Conservation (phyloP, 2,888 invertebrate genomes). For the Nezara viridula region DNA sequence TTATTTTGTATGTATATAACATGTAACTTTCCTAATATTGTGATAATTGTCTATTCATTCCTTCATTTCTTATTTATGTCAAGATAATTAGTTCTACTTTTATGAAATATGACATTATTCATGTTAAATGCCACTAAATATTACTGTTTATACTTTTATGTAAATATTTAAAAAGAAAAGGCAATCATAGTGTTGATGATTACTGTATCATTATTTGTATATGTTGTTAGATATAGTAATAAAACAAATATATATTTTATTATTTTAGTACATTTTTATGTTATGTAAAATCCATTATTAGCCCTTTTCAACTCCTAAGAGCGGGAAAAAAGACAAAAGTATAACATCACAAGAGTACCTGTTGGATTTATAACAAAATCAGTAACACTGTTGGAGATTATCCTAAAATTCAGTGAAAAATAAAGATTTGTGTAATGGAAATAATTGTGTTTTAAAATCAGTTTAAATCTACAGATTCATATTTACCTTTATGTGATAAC, state of each 20-base stretch:
- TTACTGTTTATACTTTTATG: neutral
- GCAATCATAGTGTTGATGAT: conserved; percentile 11
- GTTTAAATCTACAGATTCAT: neutral
- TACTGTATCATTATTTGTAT: conserved; percentile 47
- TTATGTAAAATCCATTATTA: neutral
- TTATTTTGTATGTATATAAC: neutral
- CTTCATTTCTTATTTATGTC: neutral
- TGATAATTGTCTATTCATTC: conserved; percentile 3
- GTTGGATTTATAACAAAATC: neutral
- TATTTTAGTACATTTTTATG: conserved; percentile 17
- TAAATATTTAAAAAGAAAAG: neutral
- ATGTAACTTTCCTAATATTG: neutral
- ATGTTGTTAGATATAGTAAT: conserved; percentile 15
- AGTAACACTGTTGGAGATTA: neutral
- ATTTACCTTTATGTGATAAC: neutral
- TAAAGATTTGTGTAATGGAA: neutral
- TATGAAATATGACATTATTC: neutral
- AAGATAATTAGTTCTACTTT: neutral
- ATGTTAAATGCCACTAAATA: neutral
- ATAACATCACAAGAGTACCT: neutral
- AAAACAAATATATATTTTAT: conserved; percentile 47
- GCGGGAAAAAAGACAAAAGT: neutral
- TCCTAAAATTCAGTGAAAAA: neutral
- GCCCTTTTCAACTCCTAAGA: neutral
- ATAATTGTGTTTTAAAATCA: neutral